Evolutionary conservation across 2,888 invertebrate genomes (phyloP), one percentile per base, ranked within the genome.

Genomic region (Saturnia pavonia): DNA sequence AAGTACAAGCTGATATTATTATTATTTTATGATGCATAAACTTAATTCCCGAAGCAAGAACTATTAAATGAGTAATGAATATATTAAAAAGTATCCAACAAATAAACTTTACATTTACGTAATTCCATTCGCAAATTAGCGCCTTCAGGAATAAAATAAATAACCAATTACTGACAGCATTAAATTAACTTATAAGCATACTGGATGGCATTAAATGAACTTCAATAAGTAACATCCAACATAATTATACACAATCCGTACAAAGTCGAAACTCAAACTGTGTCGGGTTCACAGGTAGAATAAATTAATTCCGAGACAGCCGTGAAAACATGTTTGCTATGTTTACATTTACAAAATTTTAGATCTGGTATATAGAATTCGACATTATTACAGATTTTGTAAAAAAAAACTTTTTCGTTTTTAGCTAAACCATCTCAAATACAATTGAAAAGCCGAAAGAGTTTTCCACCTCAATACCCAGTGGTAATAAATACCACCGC

Each of bases 251-350:
- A 68, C 51, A 69, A 71, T 71, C 65, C 72, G 83, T 80, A 82
- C 80, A 81, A 86, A 89, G 89, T 91, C 88, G 82, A 82, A 88
- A 87, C 86, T 87, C 87, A 85, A 88, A 86, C 85, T 82, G 84
- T 77, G 80, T 77, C 78, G 82, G 81, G 86, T 82, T 88, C 88
- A 83, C 88, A 87, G 88, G 88, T 88, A 87, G 91, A 90, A 92
- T 92, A 91, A 88, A 91, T 92, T 92, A 91, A 87, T 81, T 82
- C 70, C 72, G 83, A 85, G 84, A 84, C 83, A 79, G 54, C 82
- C 78, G 81, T 77, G 85, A 79, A 82, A 86, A 85, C 82, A 82
- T 71, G 74, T 74, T 25, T 60, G 68, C 66, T 65, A 69, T 70
- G 68, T 69, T 60, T 6, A 25, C 72, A 72, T 72, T 74, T 60